These are phyloP conservation scores for Pristiophorus japonicus DNA, from an alignment of 2,113 vertebrate species.

Conservation along the genomic window DNA sequence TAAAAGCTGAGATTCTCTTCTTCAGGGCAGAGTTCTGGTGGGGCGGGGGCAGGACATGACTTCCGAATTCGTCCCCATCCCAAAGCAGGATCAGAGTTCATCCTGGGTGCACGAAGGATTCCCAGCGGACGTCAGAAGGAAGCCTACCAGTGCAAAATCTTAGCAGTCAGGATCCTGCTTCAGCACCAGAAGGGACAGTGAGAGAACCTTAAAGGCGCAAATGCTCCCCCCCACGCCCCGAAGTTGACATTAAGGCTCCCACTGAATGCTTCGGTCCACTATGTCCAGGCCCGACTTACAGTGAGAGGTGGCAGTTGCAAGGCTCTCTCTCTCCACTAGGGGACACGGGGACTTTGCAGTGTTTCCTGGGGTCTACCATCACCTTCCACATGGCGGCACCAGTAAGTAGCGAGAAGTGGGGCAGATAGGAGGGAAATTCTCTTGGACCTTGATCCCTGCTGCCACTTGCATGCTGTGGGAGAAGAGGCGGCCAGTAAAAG, in stretches of 20 bases:
- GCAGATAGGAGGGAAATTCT: not conserved
- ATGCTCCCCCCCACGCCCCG: not conserved
- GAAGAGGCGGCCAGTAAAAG: too few relatives aligned
- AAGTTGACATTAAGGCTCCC: not conserved
- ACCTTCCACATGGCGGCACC: not conserved
- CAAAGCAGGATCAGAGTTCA: not conserved
- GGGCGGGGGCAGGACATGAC: not conserved
- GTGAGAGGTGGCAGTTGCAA: not conserved
- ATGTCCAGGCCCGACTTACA: not conserved
- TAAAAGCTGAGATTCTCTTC: not conserved
- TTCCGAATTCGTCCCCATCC: not conserved
- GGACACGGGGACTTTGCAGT: not conserved
- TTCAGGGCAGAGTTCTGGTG: not conserved
- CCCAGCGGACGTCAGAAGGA: not conserved
- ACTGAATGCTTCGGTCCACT: not conserved
- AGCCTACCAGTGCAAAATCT: not conserved
- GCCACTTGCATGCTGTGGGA: too few relatives aligned
- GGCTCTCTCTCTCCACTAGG: not conserved
- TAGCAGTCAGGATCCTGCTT: not conserved
- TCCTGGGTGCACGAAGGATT: not conserved
- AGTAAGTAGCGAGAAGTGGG: not conserved
- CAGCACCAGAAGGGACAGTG: not conserved
- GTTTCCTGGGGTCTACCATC: not conserved
- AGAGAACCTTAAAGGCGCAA: not conserved
- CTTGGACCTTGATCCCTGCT: not conserved